Base-by-base conservation (phyloP, 2,888 invertebrate species). In the Euproctis similis region DNA sequence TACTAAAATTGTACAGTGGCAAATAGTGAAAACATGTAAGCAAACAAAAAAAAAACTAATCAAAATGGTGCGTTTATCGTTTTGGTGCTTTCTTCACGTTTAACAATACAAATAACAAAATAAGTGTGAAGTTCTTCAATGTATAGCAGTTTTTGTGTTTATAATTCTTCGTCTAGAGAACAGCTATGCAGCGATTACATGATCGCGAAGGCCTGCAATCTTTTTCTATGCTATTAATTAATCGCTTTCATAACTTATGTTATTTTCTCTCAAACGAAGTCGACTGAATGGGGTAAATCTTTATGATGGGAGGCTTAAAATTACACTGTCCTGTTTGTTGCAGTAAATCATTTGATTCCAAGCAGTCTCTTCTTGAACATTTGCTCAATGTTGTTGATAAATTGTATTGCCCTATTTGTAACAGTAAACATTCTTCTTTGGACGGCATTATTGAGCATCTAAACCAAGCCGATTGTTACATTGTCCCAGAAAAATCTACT, bases 321-420 rank as follows among this genome's bases (percentile, higher is more conserved):
- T 85, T 54, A 59, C 76, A 62, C 40, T 91, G 90, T 47, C 89
- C 90, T 19, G 75, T 90, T 59, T 91, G 90, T 62, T 90, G 90
- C 53, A 85, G 85, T 36, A 86, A 87, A 59, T 85, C 78, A 31
- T 91, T 90, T 72, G 60, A 71, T 36, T 86, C 86, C 32, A 86
- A 85, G 38, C 68, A 85, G 74, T 53, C 87, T 77, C 70, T 85
- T 80, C 44, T 70, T 77, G 51, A 87, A 66, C 78, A 82, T 54
- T 78, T 90, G 53, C 69, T 84, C 12, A 85, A 85, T 57, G 47
- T 63, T 26, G 46, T 61, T 30, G 51, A 59, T 10, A 89, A 88
- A 67, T 57, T 90, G 32, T 70, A 71, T 46, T 91, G 90, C 51
- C 87, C 90, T 10, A 65, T 86, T 36, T 91, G 90, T 58, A 76